Conservation (phyloP, 2,113 vertebrate species). For the Diphyllodes magnificus region DNA sequence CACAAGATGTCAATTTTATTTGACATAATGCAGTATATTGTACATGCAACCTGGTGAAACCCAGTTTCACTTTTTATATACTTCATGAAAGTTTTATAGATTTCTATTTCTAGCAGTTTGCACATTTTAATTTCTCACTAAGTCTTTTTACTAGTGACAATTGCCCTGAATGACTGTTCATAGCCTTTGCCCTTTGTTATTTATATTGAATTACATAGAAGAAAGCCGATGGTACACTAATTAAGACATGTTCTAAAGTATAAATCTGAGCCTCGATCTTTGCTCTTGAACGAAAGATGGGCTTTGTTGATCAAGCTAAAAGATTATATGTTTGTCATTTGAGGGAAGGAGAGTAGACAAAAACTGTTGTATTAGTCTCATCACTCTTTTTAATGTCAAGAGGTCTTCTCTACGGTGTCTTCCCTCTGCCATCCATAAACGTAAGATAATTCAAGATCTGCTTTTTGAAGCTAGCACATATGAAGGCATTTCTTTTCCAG, state of each 20-base stretch:
- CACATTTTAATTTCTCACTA: not conserved
- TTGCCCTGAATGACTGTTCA: not conserved
- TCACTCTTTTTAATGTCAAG: not conserved
- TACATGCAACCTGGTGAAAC: not conserved
- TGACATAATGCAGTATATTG: not conserved
- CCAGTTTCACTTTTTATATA: not conserved
- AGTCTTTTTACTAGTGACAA: not conserved
- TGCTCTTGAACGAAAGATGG: not conserved
- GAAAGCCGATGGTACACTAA: not conserved
- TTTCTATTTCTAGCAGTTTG: not conserved
- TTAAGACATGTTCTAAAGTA: not conserved
- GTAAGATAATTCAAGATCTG: not conserved
- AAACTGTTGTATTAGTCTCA: not conserved
- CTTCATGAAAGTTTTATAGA: not conserved
- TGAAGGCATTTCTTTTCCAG: not conserved
- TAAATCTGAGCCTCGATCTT: not conserved
- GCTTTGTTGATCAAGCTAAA: not conserved
- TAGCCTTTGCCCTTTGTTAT: not conserved
- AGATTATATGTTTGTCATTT: not conserved
- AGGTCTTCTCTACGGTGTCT: not conserved
- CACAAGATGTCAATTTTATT: not conserved
- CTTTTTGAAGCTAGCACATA: not conserved
- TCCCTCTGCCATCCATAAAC: not conserved
- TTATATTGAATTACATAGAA: not conserved
- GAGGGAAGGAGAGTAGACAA: not conserved